Evolutionary conservation across 2,113 vertebrate species (phyloP).

Genomic region (Petroica traversi): DNA sequence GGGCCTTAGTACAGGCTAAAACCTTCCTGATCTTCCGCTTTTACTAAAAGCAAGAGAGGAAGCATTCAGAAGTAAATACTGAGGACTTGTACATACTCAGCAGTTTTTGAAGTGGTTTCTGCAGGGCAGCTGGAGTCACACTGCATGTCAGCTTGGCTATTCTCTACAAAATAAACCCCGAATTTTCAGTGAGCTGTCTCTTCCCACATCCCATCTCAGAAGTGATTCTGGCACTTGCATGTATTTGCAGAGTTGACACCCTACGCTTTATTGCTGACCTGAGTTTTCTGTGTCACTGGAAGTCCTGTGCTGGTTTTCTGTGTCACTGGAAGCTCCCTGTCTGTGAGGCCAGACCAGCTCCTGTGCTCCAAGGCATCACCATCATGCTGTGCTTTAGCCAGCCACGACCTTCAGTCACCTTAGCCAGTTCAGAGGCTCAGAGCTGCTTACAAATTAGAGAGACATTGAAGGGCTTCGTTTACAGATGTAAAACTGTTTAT

Average conservation of each 20-base stretch:
- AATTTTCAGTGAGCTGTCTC: not conserved
- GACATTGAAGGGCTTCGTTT: not conserved
- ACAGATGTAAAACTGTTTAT: not conserved
- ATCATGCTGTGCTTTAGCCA: not conserved
- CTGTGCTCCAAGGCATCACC: fast-evolving
- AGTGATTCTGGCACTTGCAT: not conserved
- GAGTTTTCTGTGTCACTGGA: not conserved
- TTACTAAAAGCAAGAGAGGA: conserved; percentile 8
- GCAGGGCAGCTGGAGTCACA: not conserved
- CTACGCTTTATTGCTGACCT: not conserved
- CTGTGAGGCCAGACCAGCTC: not conserved
- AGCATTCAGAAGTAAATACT: not conserved
- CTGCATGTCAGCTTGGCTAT: fast-evolving
- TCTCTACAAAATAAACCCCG: not conserved
- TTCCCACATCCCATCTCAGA: not conserved
- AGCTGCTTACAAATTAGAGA: not conserved
- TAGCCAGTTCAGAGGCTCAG: not conserved
- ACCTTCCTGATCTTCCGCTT: not conserved
- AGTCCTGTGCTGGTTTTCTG: not conserved
- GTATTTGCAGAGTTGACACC: not conserved
- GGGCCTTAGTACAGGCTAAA: not conserved
- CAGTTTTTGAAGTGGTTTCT: conserved; percentile 35
- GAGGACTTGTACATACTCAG: not conserved
- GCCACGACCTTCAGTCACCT: not conserved
- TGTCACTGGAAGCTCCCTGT: not conserved